phyloP scores from a whole-genome alignment of 2,113 vertebrate genomes.

The Origma solitaria region DNA sequence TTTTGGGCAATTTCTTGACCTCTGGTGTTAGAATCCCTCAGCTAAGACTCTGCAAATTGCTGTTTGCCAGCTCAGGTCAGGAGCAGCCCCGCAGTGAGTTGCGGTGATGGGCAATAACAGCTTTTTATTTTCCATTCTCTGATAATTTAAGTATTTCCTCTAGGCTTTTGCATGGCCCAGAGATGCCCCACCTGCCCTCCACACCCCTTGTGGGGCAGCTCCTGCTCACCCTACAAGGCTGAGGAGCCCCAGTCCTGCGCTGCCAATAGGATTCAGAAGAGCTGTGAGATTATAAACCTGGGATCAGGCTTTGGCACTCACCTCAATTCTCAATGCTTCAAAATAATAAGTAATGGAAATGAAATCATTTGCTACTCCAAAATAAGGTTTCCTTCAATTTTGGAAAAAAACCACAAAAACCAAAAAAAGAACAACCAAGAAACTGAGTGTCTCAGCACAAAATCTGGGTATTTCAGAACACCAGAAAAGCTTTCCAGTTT shows the following conservation, averaged over 20 bases:
- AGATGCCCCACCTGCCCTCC: too few relatives aligned
- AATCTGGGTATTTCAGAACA: background rate
- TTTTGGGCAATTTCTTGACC: background rate
- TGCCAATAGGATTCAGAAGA: background rate
- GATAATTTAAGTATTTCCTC: background rate
- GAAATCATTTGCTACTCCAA: background rate
- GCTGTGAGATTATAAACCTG: background rate
- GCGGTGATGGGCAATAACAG: fast-evolving
- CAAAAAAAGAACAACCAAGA: background rate
- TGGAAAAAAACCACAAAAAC: background rate
- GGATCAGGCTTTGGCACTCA: background rate
- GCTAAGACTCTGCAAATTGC: background rate
- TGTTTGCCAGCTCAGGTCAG: background rate
- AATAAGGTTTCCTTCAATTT: background rate
- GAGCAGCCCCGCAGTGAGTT: background rate
- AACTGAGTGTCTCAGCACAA: background rate
- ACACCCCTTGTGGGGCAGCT: background rate
- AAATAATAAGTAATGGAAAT: fast-evolving
- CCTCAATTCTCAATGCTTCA: background rate
- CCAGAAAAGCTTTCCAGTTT: background rate
- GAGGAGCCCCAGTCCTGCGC: background rate
- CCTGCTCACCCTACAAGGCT: background rate
- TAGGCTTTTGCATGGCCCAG: too few relatives aligned
- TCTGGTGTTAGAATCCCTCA: background rate
- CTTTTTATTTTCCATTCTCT: background rate